Conservation (phyloP, 2,113 vertebrate genomes). For the Plecotus auritus region DNA sequence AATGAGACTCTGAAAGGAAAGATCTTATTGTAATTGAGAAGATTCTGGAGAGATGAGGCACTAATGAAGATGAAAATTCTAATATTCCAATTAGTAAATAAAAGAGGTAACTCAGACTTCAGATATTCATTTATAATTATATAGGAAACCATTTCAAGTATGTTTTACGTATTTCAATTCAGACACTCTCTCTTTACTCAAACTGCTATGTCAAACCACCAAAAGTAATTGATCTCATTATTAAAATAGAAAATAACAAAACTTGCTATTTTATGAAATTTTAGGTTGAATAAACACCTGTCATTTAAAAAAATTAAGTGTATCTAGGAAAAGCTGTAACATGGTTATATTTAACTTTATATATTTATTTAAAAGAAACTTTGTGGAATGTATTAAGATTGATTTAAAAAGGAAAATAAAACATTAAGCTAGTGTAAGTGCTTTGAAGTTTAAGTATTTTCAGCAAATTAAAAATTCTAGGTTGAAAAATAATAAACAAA, state of each 20-base stretch:
- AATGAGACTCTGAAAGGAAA: not conserved
- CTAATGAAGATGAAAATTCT: constrained; percentile 25
- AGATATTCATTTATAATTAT: constrained; percentile 12
- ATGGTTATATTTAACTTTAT: no score
- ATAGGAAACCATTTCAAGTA: constrained; percentile 24
- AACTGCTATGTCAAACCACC: constrained; percentile 28
- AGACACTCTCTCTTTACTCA: constrained; percentile 11
- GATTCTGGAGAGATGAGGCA: not conserved
- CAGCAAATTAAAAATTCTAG: constrained; percentile 36
- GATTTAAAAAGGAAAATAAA: constrained; percentile 38
- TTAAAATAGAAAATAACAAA: constrained; percentile 31
- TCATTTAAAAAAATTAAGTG: not conserved
- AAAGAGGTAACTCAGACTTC: constrained; percentile 1
- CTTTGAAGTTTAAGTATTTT: constrained; percentile 49
- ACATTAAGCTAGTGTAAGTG: constrained; percentile 12
- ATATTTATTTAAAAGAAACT: constrained; percentile 29
- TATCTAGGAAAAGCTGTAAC: not conserved
- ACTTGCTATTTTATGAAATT: constrained; percentile 25
- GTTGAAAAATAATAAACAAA: constrained; percentile 27
- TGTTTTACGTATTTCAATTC: not conserved
- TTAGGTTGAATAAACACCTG: constrained; percentile 9
- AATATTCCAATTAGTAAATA: constrained; percentile 44
- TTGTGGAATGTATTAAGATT: constrained; percentile 4
- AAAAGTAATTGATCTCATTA: constrained; percentile 15
- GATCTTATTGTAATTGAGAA: not conserved